These are phyloP conservation scores for Parnassius glacialis DNA, from an alignment of 2,888 invertebrate genomes.

Conservation along the genomic window DNA sequence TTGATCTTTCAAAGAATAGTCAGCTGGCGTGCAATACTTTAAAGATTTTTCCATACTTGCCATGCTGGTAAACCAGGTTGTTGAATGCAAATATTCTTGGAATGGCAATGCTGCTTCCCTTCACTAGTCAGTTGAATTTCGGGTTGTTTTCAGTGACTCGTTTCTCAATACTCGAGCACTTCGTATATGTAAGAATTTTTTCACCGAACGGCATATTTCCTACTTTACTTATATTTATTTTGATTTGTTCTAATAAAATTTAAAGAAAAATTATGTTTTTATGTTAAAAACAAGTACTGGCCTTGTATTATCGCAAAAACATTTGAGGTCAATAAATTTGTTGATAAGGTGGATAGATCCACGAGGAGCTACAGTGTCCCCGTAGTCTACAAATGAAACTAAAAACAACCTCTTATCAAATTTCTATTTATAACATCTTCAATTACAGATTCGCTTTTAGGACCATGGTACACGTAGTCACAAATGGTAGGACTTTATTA, in stretches of 20 bases:
- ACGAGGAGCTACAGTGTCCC: conserved; percentile 36
- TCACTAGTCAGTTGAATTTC: too few species aligned
- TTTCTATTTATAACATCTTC: conserved; percentile 67
- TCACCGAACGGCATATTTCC: too few species aligned
- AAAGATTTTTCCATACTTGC: too few species aligned
- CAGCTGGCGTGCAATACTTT: too few species aligned
- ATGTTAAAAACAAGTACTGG: conserved; percentile 27
- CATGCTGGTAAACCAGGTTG: too few species aligned
- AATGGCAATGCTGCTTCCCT: too few species aligned
- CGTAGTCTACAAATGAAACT: conserved; percentile 51
- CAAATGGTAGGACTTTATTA: background rate
- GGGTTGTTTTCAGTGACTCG: too few species aligned
- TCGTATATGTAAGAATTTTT: too few species aligned
- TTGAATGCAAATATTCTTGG: too few species aligned
- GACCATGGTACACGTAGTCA: conserved; percentile 42
- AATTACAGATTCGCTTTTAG: conserved; percentile 58
- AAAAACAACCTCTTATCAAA: conserved; percentile 62
- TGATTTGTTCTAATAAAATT: background rate
- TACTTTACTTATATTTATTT: background rate
- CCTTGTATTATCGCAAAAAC: conserved; percentile 38
- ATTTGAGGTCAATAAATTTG: conserved; percentile 40
- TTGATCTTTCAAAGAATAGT: too few species aligned
- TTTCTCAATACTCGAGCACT: too few species aligned
- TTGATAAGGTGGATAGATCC: conserved; percentile 34
- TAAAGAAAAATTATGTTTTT: background rate